Base-by-base conservation (phyloP, 2,113 vertebrate genomes). In the Phyllopteryx taeniolatus region DNA sequence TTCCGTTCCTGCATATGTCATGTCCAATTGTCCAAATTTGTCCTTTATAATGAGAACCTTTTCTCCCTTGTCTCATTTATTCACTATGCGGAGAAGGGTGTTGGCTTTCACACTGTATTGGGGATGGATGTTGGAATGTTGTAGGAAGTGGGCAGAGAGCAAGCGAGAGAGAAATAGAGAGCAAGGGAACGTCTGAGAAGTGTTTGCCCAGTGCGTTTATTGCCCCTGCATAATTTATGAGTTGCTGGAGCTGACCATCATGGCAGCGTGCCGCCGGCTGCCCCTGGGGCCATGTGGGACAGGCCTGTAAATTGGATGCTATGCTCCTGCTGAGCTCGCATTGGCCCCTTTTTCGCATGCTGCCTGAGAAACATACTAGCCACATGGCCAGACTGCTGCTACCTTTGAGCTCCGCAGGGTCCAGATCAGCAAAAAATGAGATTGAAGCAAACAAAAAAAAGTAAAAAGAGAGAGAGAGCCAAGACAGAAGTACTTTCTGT, bases 201-300 rank as follows among this genome's bases (percentile, higher is more conserved):
- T 94, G 92, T 95, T 95, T 95, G 94, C 94, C 86, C 91, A 94
- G 91, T 88, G 91, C 93, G 76, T 96, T 97, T 97, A 98, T 97
- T 97, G 94, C 93, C 89, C 93, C 92, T 98, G 93, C 95, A 95
- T 98, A 95, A 96, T 97, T 95, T 94, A 96, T 96, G 93, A 95
- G 94, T 92, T 90, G 93, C 92, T 94, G 93, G 89, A 89, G 92
- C 83, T 94, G 94, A 90, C 94, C 93, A 92, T 92, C 93, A 91
- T 96, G 90, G 82, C 85, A 94, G 92, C 92, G 91, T 94, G 94
- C 95, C 94, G 93, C 93, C 78, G 92, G 93, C 94, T 87, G 95
- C 94, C 94, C 92, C 83, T 83, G 85, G 91, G 92, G 93, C 94
- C 92, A 90, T 82, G 88, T 91, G 93, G 95, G 93, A 90, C 82